Percentiles rank a stretch among this genome's conserved stretches.
Evolutionary conservation across 2,888 invertebrate genomes (phyloP).

Genomic region (Drosophila quasianomalipes): DNA sequence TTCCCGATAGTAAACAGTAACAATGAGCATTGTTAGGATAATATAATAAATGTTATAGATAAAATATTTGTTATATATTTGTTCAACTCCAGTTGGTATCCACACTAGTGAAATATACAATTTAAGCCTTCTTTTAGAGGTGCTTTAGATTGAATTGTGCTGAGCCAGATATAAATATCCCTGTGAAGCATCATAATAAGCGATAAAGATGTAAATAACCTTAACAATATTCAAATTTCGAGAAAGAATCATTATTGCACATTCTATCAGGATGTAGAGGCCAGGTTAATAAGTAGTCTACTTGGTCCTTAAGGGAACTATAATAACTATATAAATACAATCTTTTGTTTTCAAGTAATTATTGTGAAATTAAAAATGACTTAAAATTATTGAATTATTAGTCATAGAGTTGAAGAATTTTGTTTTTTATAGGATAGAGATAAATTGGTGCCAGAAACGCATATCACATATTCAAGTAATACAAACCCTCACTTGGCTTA

Average conservation of each 20-base stretch:
- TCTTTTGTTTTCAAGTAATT: neutral
- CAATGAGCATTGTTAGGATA: neutral
- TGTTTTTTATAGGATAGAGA: neutral
- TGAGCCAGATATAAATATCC: too few relatives aligned
- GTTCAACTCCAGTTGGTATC: too few relatives aligned
- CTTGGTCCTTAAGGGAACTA: neutral
- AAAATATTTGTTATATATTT: neutral
- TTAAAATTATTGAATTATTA: neutral
- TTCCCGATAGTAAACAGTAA: neutral
- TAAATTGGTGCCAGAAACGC: slow-evolving; percentile 3
- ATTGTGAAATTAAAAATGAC: neutral
- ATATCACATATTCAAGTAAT: neutral
- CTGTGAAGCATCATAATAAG: too few relatives aligned
- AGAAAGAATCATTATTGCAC: neutral
- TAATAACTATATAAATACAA: neutral
- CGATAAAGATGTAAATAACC: neutral
- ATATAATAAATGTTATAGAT: neutral
- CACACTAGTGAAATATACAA: too few relatives aligned
- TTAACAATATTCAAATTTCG: neutral
- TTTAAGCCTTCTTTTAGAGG: too few relatives aligned
- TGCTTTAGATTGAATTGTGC: too few relatives aligned
- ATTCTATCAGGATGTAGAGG: neutral
- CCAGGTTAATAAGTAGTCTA: neutral
- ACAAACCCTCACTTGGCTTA: neutral
- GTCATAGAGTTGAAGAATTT: neutral